A percentile compares a stretch with the other conserved stretches of the same genome.
Conservation (phyloP, 2,113 vertebrate species). For the Neodontobutis hainanensis region DNA sequence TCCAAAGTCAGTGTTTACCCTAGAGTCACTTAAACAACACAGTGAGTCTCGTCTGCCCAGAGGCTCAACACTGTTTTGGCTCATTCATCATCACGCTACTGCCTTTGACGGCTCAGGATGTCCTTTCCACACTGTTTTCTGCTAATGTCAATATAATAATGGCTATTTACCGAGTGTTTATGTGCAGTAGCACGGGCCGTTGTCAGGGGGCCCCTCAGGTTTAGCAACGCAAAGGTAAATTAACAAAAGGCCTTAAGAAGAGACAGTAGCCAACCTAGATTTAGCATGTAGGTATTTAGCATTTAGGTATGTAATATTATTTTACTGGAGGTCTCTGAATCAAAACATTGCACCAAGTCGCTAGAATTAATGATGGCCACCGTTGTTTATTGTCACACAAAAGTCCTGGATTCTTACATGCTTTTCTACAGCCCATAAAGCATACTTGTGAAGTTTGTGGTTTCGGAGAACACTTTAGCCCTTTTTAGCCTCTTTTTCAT, state of each 20-base stretch:
- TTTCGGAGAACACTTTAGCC: no score
- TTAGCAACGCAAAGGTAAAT: conserved; percentile 7
- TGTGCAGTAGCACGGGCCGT: conserved; percentile 3
- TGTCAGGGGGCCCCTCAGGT: conserved; percentile 12
- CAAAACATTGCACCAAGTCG: no score
- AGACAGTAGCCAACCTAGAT: not conserved
- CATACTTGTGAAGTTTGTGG: no score
- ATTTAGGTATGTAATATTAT: no score
- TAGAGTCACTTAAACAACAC: conserved; percentile 35
- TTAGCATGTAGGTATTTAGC: no score
- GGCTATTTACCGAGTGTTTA: conserved; percentile 41
- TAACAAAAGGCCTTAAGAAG: conserved; percentile 16
- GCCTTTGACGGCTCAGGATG: conserved; percentile 45
- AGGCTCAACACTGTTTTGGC: conserved; percentile 7
- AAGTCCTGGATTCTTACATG: no score
- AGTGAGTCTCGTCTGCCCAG: conserved; percentile 23
- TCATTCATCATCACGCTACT: conserved; percentile 58
- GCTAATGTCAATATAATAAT: conserved; percentile 46
- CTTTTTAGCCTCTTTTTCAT: no score
- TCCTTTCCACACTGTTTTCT: conserved; percentile 32
- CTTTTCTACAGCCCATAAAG: no score
- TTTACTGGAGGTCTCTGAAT: no score
- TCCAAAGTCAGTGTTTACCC: conserved; percentile 1
- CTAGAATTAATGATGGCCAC: no score
- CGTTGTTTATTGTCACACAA: no score